Conservation (phyloP, 2,113 vertebrate species). For the Lasiurus cinereus region DNA sequence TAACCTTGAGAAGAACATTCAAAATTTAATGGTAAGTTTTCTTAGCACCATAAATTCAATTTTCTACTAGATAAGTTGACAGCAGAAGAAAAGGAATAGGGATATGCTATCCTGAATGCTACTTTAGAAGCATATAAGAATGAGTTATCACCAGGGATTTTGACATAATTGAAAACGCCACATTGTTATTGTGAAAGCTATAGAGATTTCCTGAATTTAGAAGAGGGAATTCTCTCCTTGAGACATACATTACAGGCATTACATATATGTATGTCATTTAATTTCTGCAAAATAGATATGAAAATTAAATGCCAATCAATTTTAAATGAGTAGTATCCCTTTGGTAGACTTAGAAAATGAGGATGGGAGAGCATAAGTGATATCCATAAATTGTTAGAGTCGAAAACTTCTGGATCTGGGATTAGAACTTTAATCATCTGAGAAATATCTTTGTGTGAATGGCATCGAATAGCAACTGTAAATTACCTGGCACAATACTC, state of each 20-base stretch:
- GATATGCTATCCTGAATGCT: not conserved
- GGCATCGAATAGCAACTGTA: not conserved
- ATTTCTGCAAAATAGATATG: not conserved
- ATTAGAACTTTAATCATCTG: not conserved
- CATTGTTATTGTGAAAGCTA: not conserved
- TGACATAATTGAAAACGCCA: not conserved
- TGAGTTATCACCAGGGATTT: not conserved
- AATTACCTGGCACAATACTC: not conserved
- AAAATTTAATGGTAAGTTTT: not conserved
- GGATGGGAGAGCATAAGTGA: not conserved
- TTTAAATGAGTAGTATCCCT: not conserved
- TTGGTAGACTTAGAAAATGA: not conserved
- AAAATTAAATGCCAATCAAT: not conserved
- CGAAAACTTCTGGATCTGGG: not conserved
- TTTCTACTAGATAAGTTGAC: not conserved
- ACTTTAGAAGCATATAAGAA: not conserved
- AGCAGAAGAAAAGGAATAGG: not conserved
- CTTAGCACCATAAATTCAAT: not conserved
- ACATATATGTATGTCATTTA: not conserved
- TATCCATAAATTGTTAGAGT: not conserved
- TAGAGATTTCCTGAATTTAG: not conserved
- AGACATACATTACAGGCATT: not conserved
- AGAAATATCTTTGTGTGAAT: not conserved
- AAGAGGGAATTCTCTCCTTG: not conserved
- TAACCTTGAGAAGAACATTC: not conserved